Evolutionary conservation across 2,113 vertebrate species (phyloP).

Genomic region (Brachirus orientalis): DNA sequence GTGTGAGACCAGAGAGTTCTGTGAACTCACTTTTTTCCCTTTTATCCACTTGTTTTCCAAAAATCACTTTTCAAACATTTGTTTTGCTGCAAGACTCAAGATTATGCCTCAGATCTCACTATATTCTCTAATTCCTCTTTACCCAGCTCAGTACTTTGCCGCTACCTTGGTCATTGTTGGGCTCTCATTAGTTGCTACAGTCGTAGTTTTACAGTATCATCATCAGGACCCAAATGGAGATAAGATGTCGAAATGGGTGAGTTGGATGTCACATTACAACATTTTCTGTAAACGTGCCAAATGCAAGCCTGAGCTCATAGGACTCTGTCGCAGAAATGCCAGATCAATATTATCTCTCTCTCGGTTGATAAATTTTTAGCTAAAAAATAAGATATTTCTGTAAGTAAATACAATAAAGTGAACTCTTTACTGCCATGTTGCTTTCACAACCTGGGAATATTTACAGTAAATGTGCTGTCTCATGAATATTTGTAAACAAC

Average conservation of each 20-base stretch:
- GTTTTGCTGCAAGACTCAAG: neutral
- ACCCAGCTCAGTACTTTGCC: constrained; percentile 95
- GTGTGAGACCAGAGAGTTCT: neutral
- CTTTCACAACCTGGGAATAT: no score
- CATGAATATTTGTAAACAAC: no score
- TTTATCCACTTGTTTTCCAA: neutral
- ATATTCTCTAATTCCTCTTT: neutral
- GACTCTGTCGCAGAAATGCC: no score
- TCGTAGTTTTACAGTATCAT: constrained; percentile 93
- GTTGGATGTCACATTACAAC: constrained; percentile 40
- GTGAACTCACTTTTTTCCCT: neutral
- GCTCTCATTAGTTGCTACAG: constrained; percentile 93
- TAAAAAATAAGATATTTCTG: no score
- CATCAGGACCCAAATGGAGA: constrained; percentile 94
- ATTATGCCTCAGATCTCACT: constrained; percentile 1
- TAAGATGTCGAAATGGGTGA: constrained; percentile 97
- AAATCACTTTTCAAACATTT: no score
- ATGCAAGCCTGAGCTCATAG: no score
- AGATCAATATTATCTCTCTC: no score
- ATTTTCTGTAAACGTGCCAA: neutral
- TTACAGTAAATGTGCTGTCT: no score
- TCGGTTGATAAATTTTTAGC: no score
- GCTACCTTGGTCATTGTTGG: constrained; percentile 98
- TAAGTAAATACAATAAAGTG: no score
- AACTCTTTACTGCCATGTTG: no score